Evolutionary conservation across 1,140 invertebrate species (phyloP).

Genomic region (Hylaeus anthracinus): DNA sequence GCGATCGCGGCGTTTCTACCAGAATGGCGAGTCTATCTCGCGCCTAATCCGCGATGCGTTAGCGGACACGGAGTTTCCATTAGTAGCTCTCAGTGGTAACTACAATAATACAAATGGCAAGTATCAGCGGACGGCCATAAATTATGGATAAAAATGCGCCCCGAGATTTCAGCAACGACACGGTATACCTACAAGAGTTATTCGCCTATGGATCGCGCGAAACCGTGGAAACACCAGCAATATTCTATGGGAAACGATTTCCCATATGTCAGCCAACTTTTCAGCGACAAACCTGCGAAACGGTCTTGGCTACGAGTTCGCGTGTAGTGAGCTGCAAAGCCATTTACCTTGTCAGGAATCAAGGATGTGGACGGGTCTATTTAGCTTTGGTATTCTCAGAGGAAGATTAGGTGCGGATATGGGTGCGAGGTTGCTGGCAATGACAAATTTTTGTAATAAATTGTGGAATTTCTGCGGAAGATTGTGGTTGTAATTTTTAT

Average conservation of each 20-base stretch:
- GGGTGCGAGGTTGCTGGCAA: too few relatives aligned
- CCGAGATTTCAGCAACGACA: background rate
- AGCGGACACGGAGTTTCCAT: constrained; percentile 45
- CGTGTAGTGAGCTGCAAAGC: too few relatives aligned
- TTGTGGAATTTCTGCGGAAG: too few relatives aligned
- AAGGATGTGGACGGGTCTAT: too few relatives aligned
- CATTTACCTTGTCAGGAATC: too few relatives aligned
- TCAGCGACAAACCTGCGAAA: too few relatives aligned
- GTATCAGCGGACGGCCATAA: constrained; percentile 16
- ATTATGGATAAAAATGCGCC: constrained; percentile 32
- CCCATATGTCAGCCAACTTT: background rate
- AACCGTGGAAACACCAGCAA: background rate
- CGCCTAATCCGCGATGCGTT: constrained; percentile 41
- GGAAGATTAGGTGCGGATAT: too few relatives aligned
- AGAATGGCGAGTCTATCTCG: constrained; percentile 31
- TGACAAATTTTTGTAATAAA: too few relatives aligned
- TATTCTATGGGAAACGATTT: background rate
- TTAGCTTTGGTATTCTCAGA: too few relatives aligned
- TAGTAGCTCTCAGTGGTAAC: constrained; percentile 30
- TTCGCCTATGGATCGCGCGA: background rate
- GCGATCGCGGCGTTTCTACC: constrained; percentile 10
- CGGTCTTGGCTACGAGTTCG: too few relatives aligned
- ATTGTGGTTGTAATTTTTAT: too few relatives aligned
- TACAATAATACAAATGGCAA: constrained; percentile 38
- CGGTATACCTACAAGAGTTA: background rate